Evolutionary conservation across 1,140 invertebrate species (phyloP), one percentile per base, ranked within the genome.

Genomic region (Ditylenchus dipsaci): DNA sequence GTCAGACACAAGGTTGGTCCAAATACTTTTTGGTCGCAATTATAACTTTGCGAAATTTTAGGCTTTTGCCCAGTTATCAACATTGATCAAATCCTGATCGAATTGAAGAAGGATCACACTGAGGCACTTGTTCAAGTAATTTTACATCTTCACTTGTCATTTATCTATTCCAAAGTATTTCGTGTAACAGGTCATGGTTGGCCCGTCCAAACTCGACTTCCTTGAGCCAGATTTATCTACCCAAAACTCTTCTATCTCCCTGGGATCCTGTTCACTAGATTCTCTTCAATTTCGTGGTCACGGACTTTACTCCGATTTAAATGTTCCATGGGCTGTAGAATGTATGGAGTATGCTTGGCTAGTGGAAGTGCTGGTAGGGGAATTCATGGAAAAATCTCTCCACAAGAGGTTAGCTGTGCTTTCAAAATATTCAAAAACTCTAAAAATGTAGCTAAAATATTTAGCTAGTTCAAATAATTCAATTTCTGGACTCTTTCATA

Each of bases 261-360:
- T 53, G n/a, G 49, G 49, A 7, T 26, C 23, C n/a, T 42, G 78
- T 0, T 70, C 74, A 15, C 72, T 82, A 17, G 64, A 49, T 38
- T 74, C 68, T 8, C 66, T 83, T 17, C 77, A 89, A 87, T 86
- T 93, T 47, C 86, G 93, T 73, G 95, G 94, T 1, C 93, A 97
- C 84, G 95, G 93, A 1, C 93, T 97, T 89, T 97, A 97, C 83
- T 97, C 93, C 70, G 90, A 92, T 75, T 88, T 91, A 67, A 92
- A 92, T 49, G 84, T 94, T 58, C 88, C 88, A 33, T 84, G 95
- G 23, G 91, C 94, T 79, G 89, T 93, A 83, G 94, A 97, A 80
- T 96, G 93, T 0, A 82, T 97, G 7, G 95, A 98, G 82, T 98
- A 98, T 84, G 92, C 90, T 0, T 98, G 95, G 95, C 78, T 88